Percentiles rank a stretch among this genome's conserved stretches.
Conservation (phyloP, 1,140 invertebrate species). For the Apis cerana region DNA sequence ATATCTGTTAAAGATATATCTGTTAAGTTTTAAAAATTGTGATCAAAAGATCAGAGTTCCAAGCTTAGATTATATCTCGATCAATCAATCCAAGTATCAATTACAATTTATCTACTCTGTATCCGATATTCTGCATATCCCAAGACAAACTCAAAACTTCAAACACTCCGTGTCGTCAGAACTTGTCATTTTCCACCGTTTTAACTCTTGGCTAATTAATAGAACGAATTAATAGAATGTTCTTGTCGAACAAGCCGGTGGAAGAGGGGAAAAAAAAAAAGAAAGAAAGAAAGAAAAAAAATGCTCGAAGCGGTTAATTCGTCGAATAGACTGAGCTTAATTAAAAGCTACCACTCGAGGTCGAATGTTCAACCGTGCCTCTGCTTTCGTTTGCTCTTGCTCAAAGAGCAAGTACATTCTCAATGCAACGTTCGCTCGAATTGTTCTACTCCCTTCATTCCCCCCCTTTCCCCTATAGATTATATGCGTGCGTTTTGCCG, state of each 20-base stretch:
- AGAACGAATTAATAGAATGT: slow-evolving; percentile 1
- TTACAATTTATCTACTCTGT: too few species aligned
- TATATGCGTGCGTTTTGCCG: background rate
- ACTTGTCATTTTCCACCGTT: background rate
- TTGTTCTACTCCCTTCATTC: background rate
- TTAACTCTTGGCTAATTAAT: background rate
- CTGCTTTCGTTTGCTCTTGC: slow-evolving; percentile 8
- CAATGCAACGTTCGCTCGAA: background rate
- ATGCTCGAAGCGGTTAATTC: slow-evolving; percentile 17
- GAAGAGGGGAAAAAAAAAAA: background rate
- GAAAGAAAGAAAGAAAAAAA: background rate
- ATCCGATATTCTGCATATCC: too few species aligned
- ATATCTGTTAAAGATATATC: too few species aligned
- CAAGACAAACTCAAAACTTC: too few species aligned
- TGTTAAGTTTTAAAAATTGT: too few species aligned
- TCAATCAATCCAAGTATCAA: too few species aligned
- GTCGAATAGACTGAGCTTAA: slow-evolving; percentile 17
- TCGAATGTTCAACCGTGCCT: background rate
- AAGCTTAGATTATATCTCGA: too few species aligned
- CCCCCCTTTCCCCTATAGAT: background rate
- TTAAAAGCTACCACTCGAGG: slow-evolving; percentile 25
- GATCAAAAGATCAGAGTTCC: too few species aligned
- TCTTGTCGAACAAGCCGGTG: background rate
- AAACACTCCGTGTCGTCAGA: too few species aligned
- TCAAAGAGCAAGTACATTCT: background rate